Percentiles rank a stretch among this genome's conserved stretches.
These are phyloP conservation scores for Acanthiza pusilla DNA, from an alignment of 2,797 vertebrate genomes.

Conservation along the genomic window DNA sequence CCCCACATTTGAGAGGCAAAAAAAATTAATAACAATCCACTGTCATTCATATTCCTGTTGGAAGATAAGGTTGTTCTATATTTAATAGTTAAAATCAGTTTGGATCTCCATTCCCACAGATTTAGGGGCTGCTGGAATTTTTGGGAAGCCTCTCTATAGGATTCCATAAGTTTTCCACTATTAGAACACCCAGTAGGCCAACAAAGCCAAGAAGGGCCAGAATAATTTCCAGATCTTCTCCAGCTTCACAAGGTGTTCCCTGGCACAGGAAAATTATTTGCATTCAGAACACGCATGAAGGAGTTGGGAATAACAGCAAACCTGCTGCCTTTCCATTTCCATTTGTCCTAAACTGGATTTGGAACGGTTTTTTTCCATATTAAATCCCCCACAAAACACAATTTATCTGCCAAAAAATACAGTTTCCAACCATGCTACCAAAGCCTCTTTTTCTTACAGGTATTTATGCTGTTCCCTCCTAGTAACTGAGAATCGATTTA, in stretches of 20 bases:
- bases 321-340: not conserved
- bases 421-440: rapidly evolving
- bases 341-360: not conserved
- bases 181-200: not conserved
- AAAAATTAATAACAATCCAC: not conserved
- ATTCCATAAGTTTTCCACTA: rapidly evolving
- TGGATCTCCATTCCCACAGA: not conserved
- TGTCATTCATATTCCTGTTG: not conserved
- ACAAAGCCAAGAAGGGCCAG: not conserved
- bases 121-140: not conserved
- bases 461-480: not conserved
- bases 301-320: not conserved
- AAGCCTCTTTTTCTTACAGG: not conserved
- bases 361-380: no score
- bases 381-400: not conserved
- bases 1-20: not conserved
- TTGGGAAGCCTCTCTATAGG: not conserved
- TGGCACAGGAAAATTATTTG: not conserved
- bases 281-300: not conserved
- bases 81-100: not conserved
- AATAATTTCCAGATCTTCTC: not conserved
- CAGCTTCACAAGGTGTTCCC: not conserved
- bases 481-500: not conserved
- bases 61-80: not conserved
- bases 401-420: not conserved